These are phyloP conservation scores for Platerodrilus igneus DNA, from an alignment of 2,888 invertebrate species.

Conservation along the genomic window DNA sequence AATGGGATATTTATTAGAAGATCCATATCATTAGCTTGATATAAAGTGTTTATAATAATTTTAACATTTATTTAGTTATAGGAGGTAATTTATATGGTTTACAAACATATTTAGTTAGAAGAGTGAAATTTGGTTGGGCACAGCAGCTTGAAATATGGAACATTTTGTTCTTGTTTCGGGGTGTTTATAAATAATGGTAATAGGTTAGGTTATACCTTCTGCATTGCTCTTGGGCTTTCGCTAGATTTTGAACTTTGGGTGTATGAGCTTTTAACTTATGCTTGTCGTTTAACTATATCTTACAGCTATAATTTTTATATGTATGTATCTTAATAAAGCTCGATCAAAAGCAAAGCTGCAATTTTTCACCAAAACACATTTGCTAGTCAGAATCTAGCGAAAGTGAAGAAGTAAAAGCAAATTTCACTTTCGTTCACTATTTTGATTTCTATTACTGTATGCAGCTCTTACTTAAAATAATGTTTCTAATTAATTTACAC, in stretches of 20 bases:
- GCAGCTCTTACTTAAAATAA: slow-evolving; percentile 33
- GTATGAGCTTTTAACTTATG: slow-evolving; percentile 18
- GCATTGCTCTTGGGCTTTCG: slow-evolving; percentile 42
- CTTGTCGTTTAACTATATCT: too few species aligned
- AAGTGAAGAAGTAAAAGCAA: slow-evolving; percentile 24
- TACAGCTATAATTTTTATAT: too few species aligned
- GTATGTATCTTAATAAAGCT: slow-evolving; percentile 2
- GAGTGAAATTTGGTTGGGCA: slow-evolving; percentile 9
- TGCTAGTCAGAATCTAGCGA: slow-evolving; percentile 28
- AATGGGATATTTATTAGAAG: slow-evolving; percentile 23
- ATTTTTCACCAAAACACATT: slow-evolving; percentile 5
- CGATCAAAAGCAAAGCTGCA: not conserved
- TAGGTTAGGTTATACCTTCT: slow-evolving; percentile 43
- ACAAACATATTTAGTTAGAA: slow-evolving; percentile 26
- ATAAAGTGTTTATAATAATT: slow-evolving; percentile 28
- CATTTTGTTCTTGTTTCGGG: slow-evolving; percentile 13
- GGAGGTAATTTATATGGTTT: slow-evolving; percentile 25
- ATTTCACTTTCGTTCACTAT: slow-evolving; percentile 25
- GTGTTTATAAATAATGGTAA: slow-evolving; percentile 26
- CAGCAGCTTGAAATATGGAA: slow-evolving; percentile 12
- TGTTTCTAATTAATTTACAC: slow-evolving; percentile 38
- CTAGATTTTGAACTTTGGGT: slow-evolving; percentile 41
- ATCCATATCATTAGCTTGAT: slow-evolving; percentile 28
- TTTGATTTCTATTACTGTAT: slow-evolving; percentile 31
- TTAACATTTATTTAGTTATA: slow-evolving; percentile 26